Evolutionary conservation across 2,888 invertebrate genomes (phyloP), one percentile per base, ranked within the genome.

Genomic region (Athripsodes cinereus): DNA sequence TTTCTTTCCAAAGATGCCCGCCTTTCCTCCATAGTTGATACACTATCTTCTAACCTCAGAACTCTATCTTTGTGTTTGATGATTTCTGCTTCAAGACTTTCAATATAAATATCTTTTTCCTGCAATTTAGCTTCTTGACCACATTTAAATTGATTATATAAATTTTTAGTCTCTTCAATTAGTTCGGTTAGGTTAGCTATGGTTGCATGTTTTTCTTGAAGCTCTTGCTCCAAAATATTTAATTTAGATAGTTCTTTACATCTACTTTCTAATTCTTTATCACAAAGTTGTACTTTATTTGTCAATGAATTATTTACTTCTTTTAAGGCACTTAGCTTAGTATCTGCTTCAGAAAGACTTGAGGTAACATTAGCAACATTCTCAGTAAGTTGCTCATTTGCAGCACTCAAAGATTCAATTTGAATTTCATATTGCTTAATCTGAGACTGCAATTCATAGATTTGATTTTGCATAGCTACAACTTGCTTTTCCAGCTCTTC

Each of bases 51-150:
- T 35, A 90, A 77, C 34, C 81, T 81, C 31, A 78, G 75, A 40
- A 85, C 81, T 66, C 85, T 83, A 6, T 80, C 81, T 65, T 84
- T 85, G 56, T 84, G 82, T 66, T 83, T 82, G 2, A 70, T 73
- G 52, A 87, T 77, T 67, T 89, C 88, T 22, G 77, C 71, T 70
- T 90, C 87, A 58, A 89, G 73, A 40, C 81, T 84, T 70, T 90
- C 90, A 56, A 89, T 85, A 62, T 85, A 86, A 51, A 86, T 77
- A 68, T 88, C 86, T 61, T 87, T 77, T 70, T 90, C 89, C 68
- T 87, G 86, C 11, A 90, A 70, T 72, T 89, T 90, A 1, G 86
- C 85, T 61, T 86, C 81, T 53, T 81, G 74, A 2, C 80, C 80
- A 68, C 71, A 74, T 64, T 72, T 72, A 46, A 72, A 68, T 68